Conservation (phyloP, 2,113 vertebrate genomes). For the Loxodonta africana region DNA sequence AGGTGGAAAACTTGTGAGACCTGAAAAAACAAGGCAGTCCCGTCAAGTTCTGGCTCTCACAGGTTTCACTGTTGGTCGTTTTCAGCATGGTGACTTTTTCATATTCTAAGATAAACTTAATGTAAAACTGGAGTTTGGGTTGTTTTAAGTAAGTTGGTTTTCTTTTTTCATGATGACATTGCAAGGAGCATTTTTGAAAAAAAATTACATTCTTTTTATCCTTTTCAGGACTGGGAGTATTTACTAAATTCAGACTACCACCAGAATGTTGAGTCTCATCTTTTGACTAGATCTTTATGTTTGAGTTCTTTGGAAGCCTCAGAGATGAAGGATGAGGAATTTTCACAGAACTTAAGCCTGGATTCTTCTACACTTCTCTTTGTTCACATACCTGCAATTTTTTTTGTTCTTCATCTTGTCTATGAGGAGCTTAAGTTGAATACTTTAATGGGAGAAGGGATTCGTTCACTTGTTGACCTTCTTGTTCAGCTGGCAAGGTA, state of each 20-base stretch:
- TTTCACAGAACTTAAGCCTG: conserved; percentile 89
- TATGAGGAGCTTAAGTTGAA: conserved; percentile 98
- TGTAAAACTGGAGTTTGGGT: conserved; percentile 41
- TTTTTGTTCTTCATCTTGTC: conserved; percentile 97
- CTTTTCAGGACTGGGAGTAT: conserved; percentile 96
- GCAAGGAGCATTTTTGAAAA: not conserved
- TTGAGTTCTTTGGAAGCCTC: conserved; percentile 86
- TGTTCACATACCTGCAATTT: conserved; percentile 95
- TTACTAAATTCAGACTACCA: conserved; percentile 96
- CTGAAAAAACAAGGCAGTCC: not conserved
- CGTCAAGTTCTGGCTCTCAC: too few species aligned
- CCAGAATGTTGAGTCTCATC: conserved; percentile 91
- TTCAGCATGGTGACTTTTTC: not conserved
- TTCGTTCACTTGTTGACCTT: conserved; percentile 93
- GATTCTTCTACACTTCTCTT: conserved; percentile 96
- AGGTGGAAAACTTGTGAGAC: not conserved
- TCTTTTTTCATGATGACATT: conserved; percentile 30
- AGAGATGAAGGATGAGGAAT: conserved; percentile 83
- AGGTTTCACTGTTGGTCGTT: not conserved
- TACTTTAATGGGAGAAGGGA: conserved; percentile 94
- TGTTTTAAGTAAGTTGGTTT: not conserved
- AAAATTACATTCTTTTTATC: conserved; percentile 36
- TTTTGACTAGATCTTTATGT: conserved; percentile 88
- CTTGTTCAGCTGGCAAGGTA: conserved; percentile 98
- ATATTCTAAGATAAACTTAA: not conserved